Evolutionary conservation across 2,888 invertebrate genomes (phyloP), one percentile per base, ranked within the genome.

Genomic region (Saturnia japonica): DNA sequence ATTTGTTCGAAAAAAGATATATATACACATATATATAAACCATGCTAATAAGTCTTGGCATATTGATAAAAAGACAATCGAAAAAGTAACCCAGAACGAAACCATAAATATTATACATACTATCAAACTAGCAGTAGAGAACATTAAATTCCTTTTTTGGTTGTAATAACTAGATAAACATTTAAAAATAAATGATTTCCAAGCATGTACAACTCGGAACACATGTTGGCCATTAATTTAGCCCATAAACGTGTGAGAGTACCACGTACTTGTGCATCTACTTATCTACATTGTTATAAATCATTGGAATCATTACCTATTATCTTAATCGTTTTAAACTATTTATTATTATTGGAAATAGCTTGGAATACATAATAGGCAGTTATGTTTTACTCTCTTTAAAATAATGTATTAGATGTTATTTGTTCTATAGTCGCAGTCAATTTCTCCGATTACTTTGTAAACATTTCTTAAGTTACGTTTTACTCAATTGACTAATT

Each of bases 221-320:
- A 88, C 82, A 85, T 86, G 88, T 84, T 83, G 67, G 75, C 79
- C 84, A 82, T 88, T 84, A 85, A 86, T 85, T 82, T 76, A 71
- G 72, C 76, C 77, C 76, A 80, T 78, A 80, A 81, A 78, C 75
- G 79, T 79, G 80, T 80, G 79, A 81, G 80, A 76, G 74, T 74
- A 80, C 77, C 85, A 83, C 85, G 82, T 83, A 86, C 82, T 85
- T 82, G 79, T 78, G 78, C 79, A 78, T 78, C 75, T 78, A 80
- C 78, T 75, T 86, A 82, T 81, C 77, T 80, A 72, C 72, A 78
- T 78, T 64, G 64, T 64, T 83, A 82, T 86, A 85, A 85, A 87
- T 86, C 78, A 78, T 77, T 75, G 71, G 85, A 85, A 87, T 85
- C 78, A 78, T 77, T 75, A 72, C 73, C 74, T 79, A 85, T 85